phyloP scores from a whole-genome alignment of 2,797 vertebrate genomes.

The Pachyuromys duprasi region DNA sequence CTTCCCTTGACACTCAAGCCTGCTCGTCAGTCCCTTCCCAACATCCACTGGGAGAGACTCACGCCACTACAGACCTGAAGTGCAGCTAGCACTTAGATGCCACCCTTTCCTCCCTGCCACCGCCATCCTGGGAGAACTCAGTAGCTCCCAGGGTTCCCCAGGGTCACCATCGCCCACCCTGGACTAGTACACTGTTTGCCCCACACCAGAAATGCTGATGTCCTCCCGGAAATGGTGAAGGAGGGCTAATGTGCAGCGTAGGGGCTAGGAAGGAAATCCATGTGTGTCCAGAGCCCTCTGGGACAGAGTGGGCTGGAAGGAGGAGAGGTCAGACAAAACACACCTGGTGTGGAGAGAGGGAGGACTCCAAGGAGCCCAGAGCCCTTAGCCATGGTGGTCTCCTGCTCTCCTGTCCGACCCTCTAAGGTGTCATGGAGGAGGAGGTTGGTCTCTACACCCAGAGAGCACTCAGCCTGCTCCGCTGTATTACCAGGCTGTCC shows the following conservation, averaged over 20 bases:
- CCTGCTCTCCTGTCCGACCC: neutral
- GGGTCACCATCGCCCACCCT: neutral
- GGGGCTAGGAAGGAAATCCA: neutral
- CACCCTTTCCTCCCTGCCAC: neutral
- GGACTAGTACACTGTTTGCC: neutral
- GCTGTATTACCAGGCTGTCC: neutral
- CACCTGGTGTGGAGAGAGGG: neutral
- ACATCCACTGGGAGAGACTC: constrained; percentile 69
- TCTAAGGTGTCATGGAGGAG: neutral
- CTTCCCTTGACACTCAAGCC: neutral
- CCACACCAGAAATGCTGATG: neutral
- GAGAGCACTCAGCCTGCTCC: neutral
- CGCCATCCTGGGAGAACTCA: neutral
- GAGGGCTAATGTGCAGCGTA: neutral
- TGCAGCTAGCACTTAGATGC: neutral
- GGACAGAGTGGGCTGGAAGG: neutral
- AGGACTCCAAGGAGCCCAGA: neutral
- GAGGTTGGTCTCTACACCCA: neutral
- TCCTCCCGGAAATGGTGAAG: neutral
- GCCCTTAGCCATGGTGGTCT: neutral
- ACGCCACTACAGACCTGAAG: constrained; percentile 83
- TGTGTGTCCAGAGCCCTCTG: neutral
- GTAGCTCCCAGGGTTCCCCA: neutral
- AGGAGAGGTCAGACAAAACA: neutral
- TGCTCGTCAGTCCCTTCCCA: neutral